Conservation (phyloP, 2,797 vertebrate species). For the Falco novaeseelandiae region DNA sequence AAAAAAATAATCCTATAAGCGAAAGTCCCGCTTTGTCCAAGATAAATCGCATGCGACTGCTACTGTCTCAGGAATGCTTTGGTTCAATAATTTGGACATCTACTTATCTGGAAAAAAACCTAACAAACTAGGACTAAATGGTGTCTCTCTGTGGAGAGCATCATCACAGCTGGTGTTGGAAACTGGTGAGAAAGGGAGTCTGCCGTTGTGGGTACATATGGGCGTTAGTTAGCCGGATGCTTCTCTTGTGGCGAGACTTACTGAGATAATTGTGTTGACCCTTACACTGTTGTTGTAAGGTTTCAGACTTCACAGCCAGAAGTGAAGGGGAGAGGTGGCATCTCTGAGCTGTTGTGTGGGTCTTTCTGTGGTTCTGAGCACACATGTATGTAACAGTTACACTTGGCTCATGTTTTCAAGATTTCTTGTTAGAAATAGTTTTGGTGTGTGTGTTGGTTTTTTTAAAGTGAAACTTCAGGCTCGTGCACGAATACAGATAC, state of each 20-base stretch:
- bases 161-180: not conserved
- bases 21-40: not conserved
- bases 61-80: not conserved
- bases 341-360: not conserved
- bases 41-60: not conserved
- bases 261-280: not conserved
- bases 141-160: not conserved
- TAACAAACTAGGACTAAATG: not conserved
- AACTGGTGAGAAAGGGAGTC: not conserved
- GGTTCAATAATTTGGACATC: not conserved
- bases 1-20: not conserved
- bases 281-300: not conserved
- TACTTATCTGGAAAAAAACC: not conserved
- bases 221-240: not conserved
- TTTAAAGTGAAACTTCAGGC: not conserved
- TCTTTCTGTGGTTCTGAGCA: not conserved
- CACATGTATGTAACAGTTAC: accelerated
- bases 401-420: not conserved
- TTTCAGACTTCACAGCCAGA: not conserved
- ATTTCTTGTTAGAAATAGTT: not conserved
- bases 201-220: not conserved
- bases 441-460: accelerated
- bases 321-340: not conserved
- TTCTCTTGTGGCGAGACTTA: not conserved
- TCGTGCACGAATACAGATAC: not conserved